Evolutionary conservation across 2,888 invertebrate species (phyloP).

Genomic region (Campoplex nolae): DNA sequence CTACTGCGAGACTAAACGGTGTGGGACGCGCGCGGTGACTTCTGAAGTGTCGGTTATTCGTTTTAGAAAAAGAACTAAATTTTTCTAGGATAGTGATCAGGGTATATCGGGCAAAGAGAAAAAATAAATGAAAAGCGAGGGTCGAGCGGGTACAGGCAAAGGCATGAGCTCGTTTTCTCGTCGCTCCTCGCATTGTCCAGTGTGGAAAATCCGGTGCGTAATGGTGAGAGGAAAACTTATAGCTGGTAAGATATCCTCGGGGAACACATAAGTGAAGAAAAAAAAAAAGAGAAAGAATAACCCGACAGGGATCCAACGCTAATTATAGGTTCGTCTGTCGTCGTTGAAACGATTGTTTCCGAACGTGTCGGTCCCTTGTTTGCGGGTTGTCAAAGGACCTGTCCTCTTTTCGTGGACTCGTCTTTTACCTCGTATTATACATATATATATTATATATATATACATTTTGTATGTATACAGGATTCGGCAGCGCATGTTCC

Average conservation of each 20-base stretch:
- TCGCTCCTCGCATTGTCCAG: conserved; percentile 60
- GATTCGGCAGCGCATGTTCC: conserved; percentile 15
- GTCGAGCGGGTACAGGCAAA: conserved; percentile 70
- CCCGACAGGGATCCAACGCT: conserved; percentile 76
- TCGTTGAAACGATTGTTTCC: conserved; percentile 76
- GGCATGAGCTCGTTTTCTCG: conserved; percentile 57
- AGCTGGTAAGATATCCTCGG: conserved; percentile 68
- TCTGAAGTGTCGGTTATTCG: conserved; percentile 70
- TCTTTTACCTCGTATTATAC: conserved; percentile 30
- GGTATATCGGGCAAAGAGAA: neutral
- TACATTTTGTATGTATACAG: neutral
- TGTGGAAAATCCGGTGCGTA: conserved; percentile 45
- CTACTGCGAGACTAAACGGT: conserved; percentile 72
- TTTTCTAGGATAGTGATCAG: conserved; percentile 66
- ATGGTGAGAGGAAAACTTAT: conserved; percentile 73
- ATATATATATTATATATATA: neutral
- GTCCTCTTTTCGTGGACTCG: conserved; percentile 66
- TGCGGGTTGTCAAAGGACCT: conserved; percentile 79
- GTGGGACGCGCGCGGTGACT: conserved; percentile 76
- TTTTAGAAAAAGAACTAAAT: conserved; percentile 61
- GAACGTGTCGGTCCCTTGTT: conserved; percentile 81
- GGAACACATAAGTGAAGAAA: conserved; percentile 18
- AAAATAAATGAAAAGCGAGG: conserved; percentile 38
- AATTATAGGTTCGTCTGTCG: conserved; percentile 80
- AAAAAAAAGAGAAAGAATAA: conserved; percentile 17